Evolutionary conservation across 2,113 vertebrate genomes (phyloP).

Genomic region (Microtus montanus): DNA sequence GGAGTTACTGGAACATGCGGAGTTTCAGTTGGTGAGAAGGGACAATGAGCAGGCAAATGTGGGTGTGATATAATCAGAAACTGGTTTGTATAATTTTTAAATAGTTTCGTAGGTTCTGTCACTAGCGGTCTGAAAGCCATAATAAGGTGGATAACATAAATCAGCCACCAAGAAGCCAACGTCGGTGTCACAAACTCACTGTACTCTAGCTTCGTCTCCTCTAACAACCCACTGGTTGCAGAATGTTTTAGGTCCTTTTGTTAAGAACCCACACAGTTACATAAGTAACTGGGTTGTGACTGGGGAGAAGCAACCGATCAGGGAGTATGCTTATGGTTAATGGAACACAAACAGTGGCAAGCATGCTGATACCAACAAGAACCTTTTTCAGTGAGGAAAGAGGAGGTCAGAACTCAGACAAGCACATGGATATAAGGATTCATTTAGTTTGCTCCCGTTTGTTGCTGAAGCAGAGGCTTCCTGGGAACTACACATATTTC

Average conservation of each 20-base stretch:
- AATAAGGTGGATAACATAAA: neutral
- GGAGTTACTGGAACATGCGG: neutral
- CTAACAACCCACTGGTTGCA: neutral
- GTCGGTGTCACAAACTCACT: neutral
- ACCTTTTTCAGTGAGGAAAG: neutral
- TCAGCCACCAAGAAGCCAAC: neutral
- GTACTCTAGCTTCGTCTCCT: neutral
- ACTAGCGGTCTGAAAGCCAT: neutral
- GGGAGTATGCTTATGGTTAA: neutral
- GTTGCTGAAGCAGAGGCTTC: neutral
- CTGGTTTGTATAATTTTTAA: neutral
- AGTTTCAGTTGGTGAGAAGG: neutral
- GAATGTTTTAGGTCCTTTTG: neutral
- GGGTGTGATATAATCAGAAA: neutral
- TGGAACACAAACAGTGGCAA: neutral
- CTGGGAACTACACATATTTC: neutral
- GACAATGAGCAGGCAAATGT: neutral
- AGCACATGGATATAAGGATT: neutral
- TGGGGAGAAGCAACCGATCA: neutral
- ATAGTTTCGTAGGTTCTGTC: neutral
- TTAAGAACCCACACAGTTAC: neutral
- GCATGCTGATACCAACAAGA: neutral
- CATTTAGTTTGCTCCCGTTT: neutral
- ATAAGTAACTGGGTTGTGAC: neutral
- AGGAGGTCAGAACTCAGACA: neutral